Evolutionary conservation across 2,113 vertebrate genomes (phyloP), one percentile per base, ranked within the genome.

Genomic region (Anser cygnoides): DNA sequence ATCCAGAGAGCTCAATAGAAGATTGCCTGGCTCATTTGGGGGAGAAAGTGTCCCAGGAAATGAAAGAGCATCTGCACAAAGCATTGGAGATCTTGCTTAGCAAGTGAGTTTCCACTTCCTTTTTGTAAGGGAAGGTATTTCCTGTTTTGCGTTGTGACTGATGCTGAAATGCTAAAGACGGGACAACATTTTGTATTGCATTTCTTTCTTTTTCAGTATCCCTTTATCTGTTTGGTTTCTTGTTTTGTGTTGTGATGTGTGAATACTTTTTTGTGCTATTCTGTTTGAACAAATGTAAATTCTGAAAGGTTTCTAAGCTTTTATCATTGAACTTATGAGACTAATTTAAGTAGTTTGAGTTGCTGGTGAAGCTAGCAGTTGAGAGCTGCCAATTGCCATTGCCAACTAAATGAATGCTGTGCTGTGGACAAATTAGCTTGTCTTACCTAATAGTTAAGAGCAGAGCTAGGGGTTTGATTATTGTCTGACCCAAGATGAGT

Each of bases 1-100:
- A 98, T 93, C 98, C 99, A 6, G 99, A 99, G 88, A 98, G 96
- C 93, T 98, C 99, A 1, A 97, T 99, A 78, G 99, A 99, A 96
- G 99, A 99, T 89, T 99, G 98, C 94, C 97, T 99, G 61, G 98
- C 98, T 76, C 98, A 98, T 44, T 21, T 99, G 6, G 99, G 98
- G 63, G 98, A 99, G 71, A 97, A 97, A 21, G 97, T 99, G 74
- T 96, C 95, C 55, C 95, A 76, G 41, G 98, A 99, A 41, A 90
- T 99, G 78, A 98, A 97, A 84, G 96, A 98, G 44, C 97, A 98
- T 59, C 97, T 99, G 86, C 91, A 96, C 20, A 95, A 95, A 92
- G 98, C 99, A 6, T 94, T 98, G 43, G 97, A 98, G 80, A 96
- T 72, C 62, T 98, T 99, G 90, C 98, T 99, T 65, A 97, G 97